Conservation (phyloP, 1,140 invertebrate species). For the Andricus grossulariae region DNA sequence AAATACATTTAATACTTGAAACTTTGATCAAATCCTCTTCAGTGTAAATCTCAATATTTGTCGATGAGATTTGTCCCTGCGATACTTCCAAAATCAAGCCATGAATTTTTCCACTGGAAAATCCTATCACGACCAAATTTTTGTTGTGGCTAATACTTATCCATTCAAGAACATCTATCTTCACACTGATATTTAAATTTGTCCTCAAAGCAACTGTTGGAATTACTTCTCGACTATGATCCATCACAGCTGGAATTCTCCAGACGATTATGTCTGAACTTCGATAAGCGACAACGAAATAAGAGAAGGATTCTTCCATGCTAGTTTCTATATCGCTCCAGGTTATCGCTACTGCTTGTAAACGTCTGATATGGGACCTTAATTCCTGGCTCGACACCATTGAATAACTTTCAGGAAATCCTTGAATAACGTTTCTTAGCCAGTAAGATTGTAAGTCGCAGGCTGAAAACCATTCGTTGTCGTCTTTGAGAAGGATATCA, state of each 20-base stretch:
- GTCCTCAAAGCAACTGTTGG: slow-evolving; percentile 49
- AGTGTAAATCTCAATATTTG: slow-evolving; percentile 48
- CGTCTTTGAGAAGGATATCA: slow-evolving; percentile 60
- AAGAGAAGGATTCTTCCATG: slow-evolving; percentile 55
- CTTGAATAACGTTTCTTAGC: slow-evolving; percentile 47
- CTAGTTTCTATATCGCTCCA: slow-evolving; percentile 63
- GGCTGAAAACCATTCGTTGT: slow-evolving; percentile 63
- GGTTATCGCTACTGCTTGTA: slow-evolving; percentile 61
- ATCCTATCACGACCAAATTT: slow-evolving; percentile 63
- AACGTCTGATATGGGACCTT: slow-evolving; percentile 46
- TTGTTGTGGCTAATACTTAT: slow-evolving; percentile 43
- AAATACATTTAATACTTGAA: slow-evolving; percentile 50
- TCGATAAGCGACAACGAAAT: slow-evolving; percentile 61
- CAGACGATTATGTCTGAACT: slow-evolving; percentile 66
- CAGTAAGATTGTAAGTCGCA: slow-evolving; percentile 58
- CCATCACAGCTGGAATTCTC: slow-evolving; percentile 56
- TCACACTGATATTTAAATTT: slow-evolving; percentile 45
- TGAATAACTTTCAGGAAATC: slow-evolving; percentile 38
- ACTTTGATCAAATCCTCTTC: slow-evolving; percentile 59
- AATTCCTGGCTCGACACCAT: slow-evolving; percentile 19
- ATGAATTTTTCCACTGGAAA: slow-evolving; percentile 62
- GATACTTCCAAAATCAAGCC: slow-evolving; percentile 47
- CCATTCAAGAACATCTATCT: slow-evolving; percentile 63
- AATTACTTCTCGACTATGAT: slow-evolving; percentile 43
- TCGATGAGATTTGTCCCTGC: slow-evolving; percentile 42